Percentiles rank a stretch among this genome's conserved stretches.
Evolutionary conservation across 2,113 vertebrate species (phyloP).

Genomic region (Leptobrachium ailaonicum): DNA sequence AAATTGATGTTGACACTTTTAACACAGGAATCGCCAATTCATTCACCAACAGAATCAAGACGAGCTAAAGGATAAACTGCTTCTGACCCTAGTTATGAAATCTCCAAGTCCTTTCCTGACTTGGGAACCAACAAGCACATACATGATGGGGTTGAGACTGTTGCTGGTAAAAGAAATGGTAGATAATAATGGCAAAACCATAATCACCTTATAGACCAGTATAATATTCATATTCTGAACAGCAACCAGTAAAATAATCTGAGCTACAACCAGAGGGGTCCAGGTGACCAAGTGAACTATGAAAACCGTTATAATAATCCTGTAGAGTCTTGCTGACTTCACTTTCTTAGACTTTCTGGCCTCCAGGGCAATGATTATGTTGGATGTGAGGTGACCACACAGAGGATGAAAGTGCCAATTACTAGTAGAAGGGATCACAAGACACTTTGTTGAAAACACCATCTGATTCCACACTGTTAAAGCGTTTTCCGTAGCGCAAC

Average conservation of each 20-base stretch:
- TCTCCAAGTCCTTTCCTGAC: neutral
- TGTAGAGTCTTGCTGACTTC: neutral
- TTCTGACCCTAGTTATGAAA: no score
- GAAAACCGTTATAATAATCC: neutral
- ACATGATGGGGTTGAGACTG: neutral
- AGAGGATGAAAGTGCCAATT: neutral
- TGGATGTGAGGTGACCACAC: neutral
- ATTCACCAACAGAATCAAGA: no score
- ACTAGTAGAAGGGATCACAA: neutral
- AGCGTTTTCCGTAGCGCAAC: constrained; percentile 6
- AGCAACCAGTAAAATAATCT: constrained; percentile 2
- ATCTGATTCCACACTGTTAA: neutral
- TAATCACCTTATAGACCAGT: neutral
- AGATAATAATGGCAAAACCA: neutral
- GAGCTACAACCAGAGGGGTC: neutral
- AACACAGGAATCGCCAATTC: no score
- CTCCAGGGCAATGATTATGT: neutral
- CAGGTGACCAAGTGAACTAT: neutral
- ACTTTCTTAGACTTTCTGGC: neutral
- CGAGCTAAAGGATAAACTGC: no score
- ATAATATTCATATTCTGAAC: neutral
- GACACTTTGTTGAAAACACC: neutral
- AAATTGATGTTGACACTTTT: no score
- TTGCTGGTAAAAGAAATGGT: neutral
- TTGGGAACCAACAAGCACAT: neutral